Conservation (phyloP, 2,797 vertebrate genomes). For the Sylvia borin region DNA sequence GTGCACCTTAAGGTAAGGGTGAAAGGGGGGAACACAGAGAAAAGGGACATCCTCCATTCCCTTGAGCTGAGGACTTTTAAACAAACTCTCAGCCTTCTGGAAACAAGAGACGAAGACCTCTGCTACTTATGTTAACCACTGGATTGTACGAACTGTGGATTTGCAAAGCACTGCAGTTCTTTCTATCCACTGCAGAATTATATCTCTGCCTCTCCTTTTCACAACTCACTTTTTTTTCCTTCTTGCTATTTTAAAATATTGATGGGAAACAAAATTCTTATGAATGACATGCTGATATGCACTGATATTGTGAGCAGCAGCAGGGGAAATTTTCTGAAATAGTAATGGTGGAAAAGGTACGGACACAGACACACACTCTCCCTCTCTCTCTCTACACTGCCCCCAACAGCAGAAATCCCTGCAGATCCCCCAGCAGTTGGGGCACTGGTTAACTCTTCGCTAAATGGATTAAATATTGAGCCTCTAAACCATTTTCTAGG, state of each 20-base stretch:
- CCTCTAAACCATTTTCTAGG: background rate
- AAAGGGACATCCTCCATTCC: background rate
- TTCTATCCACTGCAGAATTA: background rate
- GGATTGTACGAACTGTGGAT: background rate
- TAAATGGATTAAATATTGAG: background rate
- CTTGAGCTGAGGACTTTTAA: background rate
- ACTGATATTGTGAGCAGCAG: background rate
- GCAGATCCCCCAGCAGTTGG: background rate
- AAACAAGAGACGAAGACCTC: background rate
- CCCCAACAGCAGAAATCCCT: background rate
- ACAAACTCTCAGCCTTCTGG: background rate
- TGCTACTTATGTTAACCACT: background rate
- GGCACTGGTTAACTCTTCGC: background rate
- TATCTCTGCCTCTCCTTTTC: background rate
- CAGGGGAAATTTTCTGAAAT: background rate
- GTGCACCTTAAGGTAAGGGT: background rate
- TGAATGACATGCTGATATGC: background rate
- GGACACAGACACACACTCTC: background rate
- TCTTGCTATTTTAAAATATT: background rate
- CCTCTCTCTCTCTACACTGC: too few relatives aligned
- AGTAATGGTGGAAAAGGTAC: background rate
- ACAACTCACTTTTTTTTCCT: background rate
- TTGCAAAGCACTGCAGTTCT: background rate
- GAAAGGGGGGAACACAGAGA: background rate
- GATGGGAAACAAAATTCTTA: background rate